Evolutionary conservation across 2,888 invertebrate species (phyloP).

Genomic region (Alcis repandata): DNA sequence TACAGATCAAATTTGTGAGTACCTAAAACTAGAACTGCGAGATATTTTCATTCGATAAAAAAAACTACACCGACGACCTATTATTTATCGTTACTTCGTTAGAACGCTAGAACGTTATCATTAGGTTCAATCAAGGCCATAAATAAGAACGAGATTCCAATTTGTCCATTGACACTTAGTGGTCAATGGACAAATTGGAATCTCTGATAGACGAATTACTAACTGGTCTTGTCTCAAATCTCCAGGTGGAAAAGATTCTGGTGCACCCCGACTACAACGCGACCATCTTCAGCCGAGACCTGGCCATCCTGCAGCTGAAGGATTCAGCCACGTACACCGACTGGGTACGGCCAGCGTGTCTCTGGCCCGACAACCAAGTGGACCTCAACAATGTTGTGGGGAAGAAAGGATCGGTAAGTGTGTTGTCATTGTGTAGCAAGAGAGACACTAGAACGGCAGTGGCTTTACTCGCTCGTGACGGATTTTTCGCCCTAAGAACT

Average conservation of each 20-base stretch:
- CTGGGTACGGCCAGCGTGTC: slow-evolving; percentile 87
- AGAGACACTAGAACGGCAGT: background rate
- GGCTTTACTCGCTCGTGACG: no score
- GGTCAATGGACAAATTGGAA: no score
- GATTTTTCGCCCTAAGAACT: no score
- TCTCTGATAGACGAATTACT: background rate
- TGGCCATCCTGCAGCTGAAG: slow-evolving; percentile 85
- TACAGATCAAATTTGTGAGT: slow-evolving; percentile 79
- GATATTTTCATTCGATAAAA: no score
- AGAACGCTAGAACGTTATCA: no score
- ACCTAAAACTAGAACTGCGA: background rate
- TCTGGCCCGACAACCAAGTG: slow-evolving; percentile 84
- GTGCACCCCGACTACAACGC: slow-evolving; percentile 87
- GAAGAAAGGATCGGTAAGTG: slow-evolving; percentile 81
- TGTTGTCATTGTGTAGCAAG: background rate
- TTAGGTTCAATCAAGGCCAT: no score
- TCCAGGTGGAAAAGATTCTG: slow-evolving; percentile 76
- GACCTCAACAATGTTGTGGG: slow-evolving; percentile 77
- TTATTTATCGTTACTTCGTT: no score
- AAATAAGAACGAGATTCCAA: no score
- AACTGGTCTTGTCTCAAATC: slow-evolving; percentile 19
- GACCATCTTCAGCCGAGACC: slow-evolving; percentile 84
- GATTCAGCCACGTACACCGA: slow-evolving; percentile 81
- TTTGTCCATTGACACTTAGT: background rate
- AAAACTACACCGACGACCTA: no score